Conservation (phyloP, 2,797 vertebrate genomes). For the Moxostoma hubbsi region DNA sequence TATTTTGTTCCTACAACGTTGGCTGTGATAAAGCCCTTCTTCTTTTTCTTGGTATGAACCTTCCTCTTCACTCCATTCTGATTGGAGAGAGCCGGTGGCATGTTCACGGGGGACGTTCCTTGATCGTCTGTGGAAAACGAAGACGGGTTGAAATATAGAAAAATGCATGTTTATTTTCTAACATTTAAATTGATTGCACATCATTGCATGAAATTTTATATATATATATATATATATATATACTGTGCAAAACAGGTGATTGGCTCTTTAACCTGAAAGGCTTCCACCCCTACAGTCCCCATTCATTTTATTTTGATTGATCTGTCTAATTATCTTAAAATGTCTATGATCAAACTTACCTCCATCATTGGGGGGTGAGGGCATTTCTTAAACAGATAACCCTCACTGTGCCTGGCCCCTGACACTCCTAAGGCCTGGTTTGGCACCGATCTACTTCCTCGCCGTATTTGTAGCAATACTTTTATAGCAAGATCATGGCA, state of each 20-base stretch:
- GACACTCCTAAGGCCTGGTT: conserved; percentile 58
- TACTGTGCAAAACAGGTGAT: background rate
- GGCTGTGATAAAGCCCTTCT: conserved; percentile 88
- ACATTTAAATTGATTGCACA: background rate
- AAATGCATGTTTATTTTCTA: background rate
- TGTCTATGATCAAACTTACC: conserved; percentile 77
- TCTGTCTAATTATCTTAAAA: conserved; percentile 12
- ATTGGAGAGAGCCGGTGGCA: conserved; percentile 83
- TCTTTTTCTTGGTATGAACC: conserved; percentile 90
- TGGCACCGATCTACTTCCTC: conserved; percentile 65
- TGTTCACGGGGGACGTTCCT: conserved; percentile 83
- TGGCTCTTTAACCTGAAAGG: background rate
- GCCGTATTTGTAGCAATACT: conserved; percentile 57
- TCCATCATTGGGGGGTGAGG: conserved; percentile 92
- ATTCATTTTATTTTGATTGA: conserved; percentile 1
- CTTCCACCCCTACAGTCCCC: background rate
- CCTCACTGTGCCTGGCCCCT: conserved; percentile 73
- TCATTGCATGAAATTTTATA: too few relatives aligned
- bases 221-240: too few relatives aligned
- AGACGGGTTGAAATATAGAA: conserved; percentile 49
- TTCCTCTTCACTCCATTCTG: conserved; percentile 89
- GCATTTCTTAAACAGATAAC: conserved; percentile 83
- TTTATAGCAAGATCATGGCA: conserved; percentile 35
- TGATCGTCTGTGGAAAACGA: conserved; percentile 81
- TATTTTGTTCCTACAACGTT: conserved; percentile 96